A percentile compares a stretch with the other conserved stretches of the same genome.
phyloP scores from a whole-genome alignment of 2,888 invertebrate species.

The Nymphalis polychloros region DNA sequence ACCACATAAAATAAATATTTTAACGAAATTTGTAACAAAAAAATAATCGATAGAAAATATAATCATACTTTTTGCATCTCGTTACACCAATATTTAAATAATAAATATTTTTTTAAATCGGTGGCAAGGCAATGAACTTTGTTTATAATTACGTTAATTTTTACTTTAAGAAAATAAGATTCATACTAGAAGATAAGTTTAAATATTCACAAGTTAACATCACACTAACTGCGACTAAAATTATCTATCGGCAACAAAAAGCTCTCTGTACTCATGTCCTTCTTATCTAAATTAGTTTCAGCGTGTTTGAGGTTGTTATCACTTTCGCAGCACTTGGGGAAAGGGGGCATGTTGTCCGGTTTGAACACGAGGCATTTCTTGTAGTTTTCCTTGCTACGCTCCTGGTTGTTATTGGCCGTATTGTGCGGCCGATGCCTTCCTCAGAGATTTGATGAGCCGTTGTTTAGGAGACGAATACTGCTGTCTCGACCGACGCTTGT shows the following conservation, averaged over 20 bases:
- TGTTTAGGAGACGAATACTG: slow-evolving; percentile 71
- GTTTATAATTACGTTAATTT: too few species aligned
- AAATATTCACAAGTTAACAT: not conserved
- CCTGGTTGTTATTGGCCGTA: slow-evolving; percentile 62
- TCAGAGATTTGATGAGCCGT: slow-evolving; percentile 77
- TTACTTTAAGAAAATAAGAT: too few species aligned
- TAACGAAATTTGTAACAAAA: too few species aligned
- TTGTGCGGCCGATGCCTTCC: slow-evolving; percentile 54
- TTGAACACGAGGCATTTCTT: slow-evolving; percentile 59
- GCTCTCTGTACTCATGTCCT: slow-evolving; percentile 65
- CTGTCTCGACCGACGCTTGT: slow-evolving; percentile 72
- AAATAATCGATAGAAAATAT: too few species aligned
- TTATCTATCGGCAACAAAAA: slow-evolving; percentile 59
- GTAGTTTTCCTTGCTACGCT: slow-evolving; percentile 64
- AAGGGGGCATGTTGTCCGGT: slow-evolving; percentile 60
- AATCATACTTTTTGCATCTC: too few species aligned
- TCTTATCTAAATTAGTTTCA: slow-evolving; percentile 51
- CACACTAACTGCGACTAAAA: slow-evolving; percentile 32
- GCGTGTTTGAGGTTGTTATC: slow-evolving; percentile 57
- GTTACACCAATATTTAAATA: too few species aligned
- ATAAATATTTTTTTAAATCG: too few species aligned
- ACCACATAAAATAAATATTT: too few species aligned
- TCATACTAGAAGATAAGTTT: too few species aligned
- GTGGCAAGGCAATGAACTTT: too few species aligned
- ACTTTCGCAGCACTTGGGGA: slow-evolving; percentile 71